These are phyloP conservation scores for Eulemur macaco DNA, from an alignment of 2,113 vertebrate genomes.

Conservation along the genomic window DNA sequence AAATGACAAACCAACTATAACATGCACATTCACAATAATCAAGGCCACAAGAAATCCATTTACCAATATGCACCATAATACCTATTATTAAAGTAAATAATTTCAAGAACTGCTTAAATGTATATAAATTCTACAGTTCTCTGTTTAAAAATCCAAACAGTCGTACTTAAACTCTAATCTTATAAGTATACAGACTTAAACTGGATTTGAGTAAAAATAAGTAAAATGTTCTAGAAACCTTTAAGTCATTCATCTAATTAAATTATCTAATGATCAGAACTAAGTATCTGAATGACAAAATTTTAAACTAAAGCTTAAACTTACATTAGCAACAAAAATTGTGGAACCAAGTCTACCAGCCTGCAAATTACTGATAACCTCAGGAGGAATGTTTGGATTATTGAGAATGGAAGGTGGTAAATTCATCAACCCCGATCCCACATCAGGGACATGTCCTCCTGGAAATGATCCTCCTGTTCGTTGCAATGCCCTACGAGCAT, in stretches of 20 bases:
- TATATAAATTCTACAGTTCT: conserved; percentile 50
- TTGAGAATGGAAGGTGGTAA: conserved; percentile 96
- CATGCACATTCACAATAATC: conserved; percentile 49
- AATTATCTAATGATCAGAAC: conserved; percentile 36
- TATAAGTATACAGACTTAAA: background rate
- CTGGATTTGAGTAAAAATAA: conserved; percentile 48
- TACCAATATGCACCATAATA: conserved; percentile 34
- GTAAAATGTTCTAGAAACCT: conserved; percentile 49
- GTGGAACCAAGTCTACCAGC: conserved; percentile 95
- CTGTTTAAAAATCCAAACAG: background rate
- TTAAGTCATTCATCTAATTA: conserved; percentile 37
- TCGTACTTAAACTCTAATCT: conserved; percentile 29
- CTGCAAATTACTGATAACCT: conserved; percentile 95
- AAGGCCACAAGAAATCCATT: conserved; percentile 49
- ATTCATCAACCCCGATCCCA: conserved; percentile 91
- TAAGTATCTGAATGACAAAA: conserved; percentile 39
- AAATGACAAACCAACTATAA: conserved; percentile 57
- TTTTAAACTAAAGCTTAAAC: conserved; percentile 76
- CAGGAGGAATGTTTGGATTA: conserved; percentile 98
- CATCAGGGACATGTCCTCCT: conserved; percentile 90
- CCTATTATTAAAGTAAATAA: conserved; percentile 11
- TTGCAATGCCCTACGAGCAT: conserved; percentile 94
- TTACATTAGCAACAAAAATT: conserved; percentile 98
- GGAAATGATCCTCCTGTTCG: conserved; percentile 89
- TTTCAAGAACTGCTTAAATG: conserved; percentile 42